phyloP scores from a whole-genome alignment of 2,113 vertebrate genomes.

The Petaurus breviceps region DNA sequence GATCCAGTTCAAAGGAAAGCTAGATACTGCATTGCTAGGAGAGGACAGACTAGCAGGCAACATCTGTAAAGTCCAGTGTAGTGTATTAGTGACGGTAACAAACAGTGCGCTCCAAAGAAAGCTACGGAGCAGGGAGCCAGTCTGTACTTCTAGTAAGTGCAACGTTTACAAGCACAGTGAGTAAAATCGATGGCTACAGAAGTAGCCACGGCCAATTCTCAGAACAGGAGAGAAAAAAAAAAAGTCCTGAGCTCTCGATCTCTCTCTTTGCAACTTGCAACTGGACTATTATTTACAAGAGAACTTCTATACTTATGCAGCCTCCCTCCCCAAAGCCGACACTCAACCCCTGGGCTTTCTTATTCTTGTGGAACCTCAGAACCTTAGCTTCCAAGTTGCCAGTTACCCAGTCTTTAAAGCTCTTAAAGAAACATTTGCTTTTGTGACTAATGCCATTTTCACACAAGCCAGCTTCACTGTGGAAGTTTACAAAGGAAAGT shows the following conservation, averaged over 20 bases:
- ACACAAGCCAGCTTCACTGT: background rate
- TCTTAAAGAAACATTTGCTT: background rate
- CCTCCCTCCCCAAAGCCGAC: background rate
- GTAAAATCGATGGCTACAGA: conserved; percentile 62
- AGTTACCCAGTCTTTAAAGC: background rate
- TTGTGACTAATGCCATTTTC: background rate
- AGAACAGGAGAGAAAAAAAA: background rate
- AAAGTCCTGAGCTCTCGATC: background rate
- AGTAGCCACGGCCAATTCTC: conserved; percentile 35
- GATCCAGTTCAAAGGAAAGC: background rate
- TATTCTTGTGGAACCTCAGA: background rate
- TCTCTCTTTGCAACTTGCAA: background rate
- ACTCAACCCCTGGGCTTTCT: background rate
- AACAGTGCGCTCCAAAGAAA: conserved; percentile 13
- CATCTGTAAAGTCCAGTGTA: background rate
- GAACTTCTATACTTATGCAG: background rate
- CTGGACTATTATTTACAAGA: background rate
- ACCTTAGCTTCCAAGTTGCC: background rate
- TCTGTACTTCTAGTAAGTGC: conserved; percentile 54
- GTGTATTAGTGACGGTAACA: background rate
- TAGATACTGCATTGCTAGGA: background rate
- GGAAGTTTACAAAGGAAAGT: background rate
- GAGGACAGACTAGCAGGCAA: background rate
- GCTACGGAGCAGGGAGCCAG: conserved; percentile 52
- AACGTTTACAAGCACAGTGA: conserved; percentile 59